Percentiles rank a stretch among this genome's conserved stretches.
phyloP scores from a whole-genome alignment of 2,113 vertebrate species.

The Albula glossodonta region DNA sequence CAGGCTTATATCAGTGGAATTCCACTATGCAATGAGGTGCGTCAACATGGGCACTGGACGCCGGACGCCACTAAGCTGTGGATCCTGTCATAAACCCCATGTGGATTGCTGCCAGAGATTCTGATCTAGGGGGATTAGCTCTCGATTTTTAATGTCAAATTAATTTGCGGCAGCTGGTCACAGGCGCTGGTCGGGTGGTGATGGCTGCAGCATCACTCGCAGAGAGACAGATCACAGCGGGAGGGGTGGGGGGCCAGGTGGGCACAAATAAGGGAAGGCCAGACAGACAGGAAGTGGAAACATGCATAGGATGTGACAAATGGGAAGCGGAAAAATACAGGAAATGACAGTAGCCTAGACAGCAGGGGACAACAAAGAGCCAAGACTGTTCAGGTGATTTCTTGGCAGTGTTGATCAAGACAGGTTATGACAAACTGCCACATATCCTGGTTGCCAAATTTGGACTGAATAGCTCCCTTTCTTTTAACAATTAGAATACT shows the following conservation, averaged over 20 bases:
- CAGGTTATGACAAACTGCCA: too few relatives aligned
- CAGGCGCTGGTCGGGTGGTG: not conserved
- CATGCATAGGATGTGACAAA: not conserved
- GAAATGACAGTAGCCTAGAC: not conserved
- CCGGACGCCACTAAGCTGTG: not conserved
- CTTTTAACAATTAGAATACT: not conserved
- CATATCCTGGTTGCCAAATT: not conserved
- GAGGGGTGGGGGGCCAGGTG: not conserved
- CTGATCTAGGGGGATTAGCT: not conserved
- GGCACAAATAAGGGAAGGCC: not conserved
- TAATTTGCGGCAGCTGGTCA: constrained; percentile 14
- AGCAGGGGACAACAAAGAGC: not conserved
- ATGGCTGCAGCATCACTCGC: not conserved
- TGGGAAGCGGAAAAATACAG: not conserved
- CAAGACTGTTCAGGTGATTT: not conserved
- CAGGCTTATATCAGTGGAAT: not conserved
- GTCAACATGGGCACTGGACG: not conserved
- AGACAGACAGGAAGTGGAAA: not conserved
- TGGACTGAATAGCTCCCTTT: not conserved
- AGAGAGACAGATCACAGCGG: not conserved
- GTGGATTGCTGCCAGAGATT: not conserved
- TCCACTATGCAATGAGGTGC: not conserved
- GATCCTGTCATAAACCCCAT: not conserved
- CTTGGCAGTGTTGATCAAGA: not conserved
- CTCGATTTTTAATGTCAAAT: constrained; percentile 10